Evolutionary conservation across 2,888 invertebrate genomes (phyloP).

Genomic region (Epicampocera succincta): DNA sequence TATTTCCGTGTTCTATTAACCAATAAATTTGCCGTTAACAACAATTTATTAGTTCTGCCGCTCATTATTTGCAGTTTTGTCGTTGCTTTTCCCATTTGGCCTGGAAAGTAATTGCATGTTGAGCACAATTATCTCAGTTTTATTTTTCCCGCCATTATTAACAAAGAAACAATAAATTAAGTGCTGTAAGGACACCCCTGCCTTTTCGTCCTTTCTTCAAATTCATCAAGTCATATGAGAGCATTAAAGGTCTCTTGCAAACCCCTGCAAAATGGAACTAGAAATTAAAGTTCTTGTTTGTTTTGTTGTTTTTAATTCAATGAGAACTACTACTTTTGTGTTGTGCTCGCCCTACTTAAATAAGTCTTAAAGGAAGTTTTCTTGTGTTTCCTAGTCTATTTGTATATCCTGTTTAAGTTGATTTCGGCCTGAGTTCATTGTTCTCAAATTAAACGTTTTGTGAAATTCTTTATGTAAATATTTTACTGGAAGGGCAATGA

Average conservation of each 20-base stretch:
- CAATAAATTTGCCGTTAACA: constrained; percentile 25
- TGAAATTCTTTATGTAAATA: constrained; percentile 12
- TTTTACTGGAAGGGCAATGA: background rate
- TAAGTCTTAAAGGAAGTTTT: constrained; percentile 6
- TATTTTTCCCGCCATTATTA: constrained; percentile 47
- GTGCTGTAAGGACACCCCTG: constrained; percentile 6
- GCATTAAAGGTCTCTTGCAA: constrained; percentile 3
- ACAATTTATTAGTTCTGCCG: constrained; percentile 19
- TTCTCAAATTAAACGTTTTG: constrained; percentile 47
- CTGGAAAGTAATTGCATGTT: constrained; percentile 52
- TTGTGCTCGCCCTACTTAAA: background rate
- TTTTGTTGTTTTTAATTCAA: constrained; percentile 12
- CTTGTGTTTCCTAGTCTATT: background rate
- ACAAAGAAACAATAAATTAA: constrained; percentile 42
- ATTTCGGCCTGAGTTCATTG: constrained; percentile 44
- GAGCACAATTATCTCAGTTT: constrained; percentile 25
- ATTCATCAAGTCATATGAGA: background rate
- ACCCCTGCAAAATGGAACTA: background rate
- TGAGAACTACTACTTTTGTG: constrained; percentile 4
- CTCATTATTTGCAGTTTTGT: background rate
- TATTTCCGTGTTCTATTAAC: constrained; percentile 29
- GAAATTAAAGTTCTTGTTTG: background rate
- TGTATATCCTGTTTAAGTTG: constrained; percentile 16
- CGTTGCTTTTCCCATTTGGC: background rate
- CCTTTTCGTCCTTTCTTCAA: background rate